Evolutionary conservation across 2,888 invertebrate species (phyloP), one percentile per base, ranked within the genome.

Genomic region (Drosophila anomalata): DNA sequence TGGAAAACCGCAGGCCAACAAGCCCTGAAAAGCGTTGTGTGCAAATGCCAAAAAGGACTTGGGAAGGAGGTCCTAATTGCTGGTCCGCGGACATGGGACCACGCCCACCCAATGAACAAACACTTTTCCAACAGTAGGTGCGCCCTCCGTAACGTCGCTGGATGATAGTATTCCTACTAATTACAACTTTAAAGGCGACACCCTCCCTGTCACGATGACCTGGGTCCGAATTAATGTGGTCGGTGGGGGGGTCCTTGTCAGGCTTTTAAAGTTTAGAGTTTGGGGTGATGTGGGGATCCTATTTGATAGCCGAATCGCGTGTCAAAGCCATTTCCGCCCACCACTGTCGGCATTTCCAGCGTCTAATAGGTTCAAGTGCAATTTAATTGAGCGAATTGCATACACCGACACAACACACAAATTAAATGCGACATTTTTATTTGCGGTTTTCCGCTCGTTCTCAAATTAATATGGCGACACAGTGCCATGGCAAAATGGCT

Each of bases 361-460:
- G 36, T 36, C 36, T 58, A 70, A 70, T 56, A 52, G 62, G 52
- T 55, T 52, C 77, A 82, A 82, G 77, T 88, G 77, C 83, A 86
- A 66, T 83, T 88, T 78, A 87, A 88, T 84, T 76, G 78, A 76
- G 75, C 61, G 77, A 66, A 75, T 72, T 87, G 78, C 78, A 84
- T 73, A 80, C 68, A 11, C 7, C 58, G 22, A 24, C 9, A 41
- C 62, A 17, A 31, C 39, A 17, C 47, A n/a, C 47, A 75, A 83
- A 79, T 83, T 78, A 75, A 76, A 52, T 62, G 57, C 56, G 48
- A 66, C 74, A 74, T 74, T 79, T 66, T 70, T 61, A 57, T 41
- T 56, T 52, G 47, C 65, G 24, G 65, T 36, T 51, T 36, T 51
- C n/a, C 33, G 50, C 2, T 48, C 65, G 8, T 22, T 42, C 26